A percentile compares a stretch with the other conserved stretches of the same genome.
These are phyloP conservation scores for Agrochola litura DNA, from an alignment of 2,888 invertebrate genomes.

Conservation along the genomic window DNA sequence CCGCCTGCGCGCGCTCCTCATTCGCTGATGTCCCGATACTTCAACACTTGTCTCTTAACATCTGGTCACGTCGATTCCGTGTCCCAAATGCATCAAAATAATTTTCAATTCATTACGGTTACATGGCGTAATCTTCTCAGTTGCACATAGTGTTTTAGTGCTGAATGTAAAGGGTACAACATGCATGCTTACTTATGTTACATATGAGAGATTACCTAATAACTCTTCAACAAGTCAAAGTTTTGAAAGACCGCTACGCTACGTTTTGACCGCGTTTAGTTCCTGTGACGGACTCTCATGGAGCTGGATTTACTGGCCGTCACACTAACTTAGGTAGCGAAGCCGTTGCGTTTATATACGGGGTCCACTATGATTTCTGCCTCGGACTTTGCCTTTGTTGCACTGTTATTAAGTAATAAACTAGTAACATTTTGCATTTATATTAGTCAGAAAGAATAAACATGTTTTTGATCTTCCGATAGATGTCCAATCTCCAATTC, in stretches of 20 bases:
- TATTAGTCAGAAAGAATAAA: constrained; percentile 24
- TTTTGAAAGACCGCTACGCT: background rate
- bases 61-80: constrained; percentile 58
- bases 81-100: constrained; percentile 80
- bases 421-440: constrained; percentile 46
- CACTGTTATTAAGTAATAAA: constrained; percentile 53
- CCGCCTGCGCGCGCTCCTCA: constrained; percentile 30
- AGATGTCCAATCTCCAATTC: constrained; percentile 24
- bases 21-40: constrained; percentile 58
- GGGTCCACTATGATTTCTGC: background rate
- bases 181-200: constrained; percentile 55
- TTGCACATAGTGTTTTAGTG: constrained; percentile 50
- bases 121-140: constrained; percentile 46
- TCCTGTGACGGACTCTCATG: constrained; percentile 20
- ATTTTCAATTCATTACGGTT: constrained; percentile 76
- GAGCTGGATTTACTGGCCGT: constrained; percentile 21
- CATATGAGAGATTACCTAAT: constrained; percentile 48
- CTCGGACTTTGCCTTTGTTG: constrained; percentile 41
- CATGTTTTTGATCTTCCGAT: constrained; percentile 48
- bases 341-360: background rate
- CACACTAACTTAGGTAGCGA: constrained; percentile 17
- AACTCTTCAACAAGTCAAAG: constrained; percentile 49
- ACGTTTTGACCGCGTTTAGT: constrained; percentile 16
- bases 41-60: constrained; percentile 59
- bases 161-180: constrained; percentile 68